Percentiles rank a stretch among this genome's conserved stretches.
phyloP scores from a whole-genome alignment of 1,140 invertebrate species.

The Oedothorax gibbosus region DNA sequence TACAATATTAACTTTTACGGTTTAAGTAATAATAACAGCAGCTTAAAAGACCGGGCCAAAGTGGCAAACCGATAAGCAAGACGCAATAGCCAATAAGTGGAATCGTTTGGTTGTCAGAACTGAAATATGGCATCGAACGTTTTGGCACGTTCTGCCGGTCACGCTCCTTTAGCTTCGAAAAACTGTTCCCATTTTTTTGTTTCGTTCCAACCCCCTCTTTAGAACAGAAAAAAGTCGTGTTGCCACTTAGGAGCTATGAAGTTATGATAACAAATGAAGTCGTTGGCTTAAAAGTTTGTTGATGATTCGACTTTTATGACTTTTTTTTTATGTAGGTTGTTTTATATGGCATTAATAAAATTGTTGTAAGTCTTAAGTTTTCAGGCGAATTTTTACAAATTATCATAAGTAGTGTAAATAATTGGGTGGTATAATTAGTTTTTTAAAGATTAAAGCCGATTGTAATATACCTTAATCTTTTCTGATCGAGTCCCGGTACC shows the following conservation, averaged over 20 bases:
- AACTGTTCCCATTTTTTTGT: constrained; percentile 2
- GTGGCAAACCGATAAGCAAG: constrained; percentile 48
- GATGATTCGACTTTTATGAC: background rate
- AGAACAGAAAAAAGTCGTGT: constrained; percentile 28
- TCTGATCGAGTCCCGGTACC: too few species aligned
- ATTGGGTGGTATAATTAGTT: too few species aligned
- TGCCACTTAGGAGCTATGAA: constrained; percentile 52
- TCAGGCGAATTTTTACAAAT: too few species aligned
- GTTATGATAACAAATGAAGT: constrained; percentile 58
- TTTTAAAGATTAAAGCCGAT: too few species aligned
- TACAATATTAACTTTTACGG: constrained; percentile 18
- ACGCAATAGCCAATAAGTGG: constrained; percentile 58
- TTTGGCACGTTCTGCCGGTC: constrained; percentile 57
- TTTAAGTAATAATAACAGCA: background rate
- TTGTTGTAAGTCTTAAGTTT: too few species aligned
- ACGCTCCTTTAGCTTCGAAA: constrained; percentile 51
- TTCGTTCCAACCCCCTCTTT: constrained; percentile 3
- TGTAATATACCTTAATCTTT: too few species aligned
- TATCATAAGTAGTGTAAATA: too few species aligned
- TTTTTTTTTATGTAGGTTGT: background rate
- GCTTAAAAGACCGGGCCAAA: background rate
- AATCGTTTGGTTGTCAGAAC: constrained; percentile 56
- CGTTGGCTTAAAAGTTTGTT: constrained; percentile 27
- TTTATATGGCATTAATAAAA: too few species aligned
- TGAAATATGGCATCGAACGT: constrained; percentile 55